Conservation (phyloP, 2,797 vertebrate species). For the Pangasius larnaudii region DNA sequence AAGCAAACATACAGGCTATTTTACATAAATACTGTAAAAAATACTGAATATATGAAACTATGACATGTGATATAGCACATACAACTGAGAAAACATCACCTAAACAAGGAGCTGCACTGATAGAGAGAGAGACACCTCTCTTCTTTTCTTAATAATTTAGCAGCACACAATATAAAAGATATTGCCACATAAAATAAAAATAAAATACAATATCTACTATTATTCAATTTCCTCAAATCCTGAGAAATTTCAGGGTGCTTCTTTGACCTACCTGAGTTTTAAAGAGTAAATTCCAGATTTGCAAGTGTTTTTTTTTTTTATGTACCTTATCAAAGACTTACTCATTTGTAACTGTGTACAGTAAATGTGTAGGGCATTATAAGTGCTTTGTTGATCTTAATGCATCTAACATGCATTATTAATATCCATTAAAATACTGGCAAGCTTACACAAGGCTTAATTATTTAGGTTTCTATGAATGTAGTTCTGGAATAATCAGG, state of each 20-base stretch:
- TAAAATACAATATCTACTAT: background rate
- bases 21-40: slow-evolving; percentile 11
- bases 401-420: background rate
- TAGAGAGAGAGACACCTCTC: background rate
- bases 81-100: background rate
- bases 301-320: background rate
- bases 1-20: background rate
- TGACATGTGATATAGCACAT: background rate
- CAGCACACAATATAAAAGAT: slow-evolving; percentile 12
- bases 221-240: background rate
- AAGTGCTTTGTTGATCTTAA: slow-evolving; percentile 1
- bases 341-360: background rate
- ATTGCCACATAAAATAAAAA: background rate
- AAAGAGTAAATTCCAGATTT: background rate
- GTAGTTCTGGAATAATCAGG: slow-evolving; percentile 6
- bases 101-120: background rate
- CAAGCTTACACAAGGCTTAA: background rate
- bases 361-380: background rate
- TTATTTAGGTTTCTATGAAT: background rate
- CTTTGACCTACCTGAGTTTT: background rate
- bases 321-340: background rate
- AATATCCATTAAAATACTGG: background rate
- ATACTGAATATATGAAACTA: background rate
- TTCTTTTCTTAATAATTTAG: slow-evolving; percentile 14
- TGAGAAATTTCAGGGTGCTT: slow-evolving; percentile 2